Percentiles rank a stretch among this genome's conserved stretches.
These are phyloP conservation scores for Pachyramphus minor DNA, from an alignment of 2,113 vertebrate species.

Conservation along the genomic window DNA sequence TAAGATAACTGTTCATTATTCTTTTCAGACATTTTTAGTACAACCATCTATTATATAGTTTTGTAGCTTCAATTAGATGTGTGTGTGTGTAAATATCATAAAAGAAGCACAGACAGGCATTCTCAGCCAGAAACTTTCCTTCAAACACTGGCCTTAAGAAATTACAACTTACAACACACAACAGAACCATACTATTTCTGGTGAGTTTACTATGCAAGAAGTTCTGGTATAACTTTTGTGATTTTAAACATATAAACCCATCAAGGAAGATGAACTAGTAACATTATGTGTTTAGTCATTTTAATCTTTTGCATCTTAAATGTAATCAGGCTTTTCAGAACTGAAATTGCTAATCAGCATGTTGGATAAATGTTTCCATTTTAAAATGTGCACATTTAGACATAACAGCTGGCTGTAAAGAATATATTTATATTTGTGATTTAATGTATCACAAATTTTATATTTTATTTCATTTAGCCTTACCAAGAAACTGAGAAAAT, in stretches of 20 bases:
- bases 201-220: background rate
- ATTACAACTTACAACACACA: background rate
- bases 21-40: constrained; percentile 18
- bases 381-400: constrained; percentile 68
- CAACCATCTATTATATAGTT: background rate
- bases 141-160: background rate
- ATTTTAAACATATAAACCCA: constrained; percentile 68
- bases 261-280: constrained; percentile 74
- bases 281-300: constrained; percentile 72
- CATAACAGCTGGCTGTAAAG: constrained; percentile 74
- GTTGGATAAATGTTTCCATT: constrained; percentile 73
- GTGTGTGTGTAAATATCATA: constrained; percentile 8
- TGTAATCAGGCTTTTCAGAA: constrained; percentile 72
- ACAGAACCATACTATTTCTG: constrained; percentile 2
- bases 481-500: constrained; percentile 49
- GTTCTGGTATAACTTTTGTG: constrained; percentile 29
- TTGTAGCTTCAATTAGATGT: background rate
- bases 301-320: constrained; percentile 77
- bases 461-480: constrained; percentile 72
- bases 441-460: constrained; percentile 76
- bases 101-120: background rate
- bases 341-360: constrained; percentile 75
- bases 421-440: constrained; percentile 76
- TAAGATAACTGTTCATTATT: constrained; percentile 11
- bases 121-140: background rate